Percentiles rank a stretch among this genome's conserved stretches.
phyloP scores from a whole-genome alignment of 2,113 vertebrate species.

The Synodontis membranacea region DNA sequence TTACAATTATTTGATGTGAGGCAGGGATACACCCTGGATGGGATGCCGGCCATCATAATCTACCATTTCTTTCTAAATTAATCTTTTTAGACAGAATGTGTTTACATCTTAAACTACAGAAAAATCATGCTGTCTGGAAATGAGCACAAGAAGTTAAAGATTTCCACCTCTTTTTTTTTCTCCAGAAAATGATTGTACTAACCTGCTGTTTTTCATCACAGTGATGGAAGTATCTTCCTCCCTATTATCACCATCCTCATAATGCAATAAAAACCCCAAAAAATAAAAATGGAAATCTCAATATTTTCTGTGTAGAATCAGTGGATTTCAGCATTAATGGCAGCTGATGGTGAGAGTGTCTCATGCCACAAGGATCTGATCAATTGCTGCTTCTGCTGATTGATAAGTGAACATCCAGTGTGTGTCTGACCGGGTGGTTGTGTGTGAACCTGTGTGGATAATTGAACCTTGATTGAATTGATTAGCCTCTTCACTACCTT shows the following conservation, averaged over 20 bases:
- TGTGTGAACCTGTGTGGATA: slow-evolving; percentile 12
- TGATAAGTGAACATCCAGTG: slow-evolving; percentile 22
- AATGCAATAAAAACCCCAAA: no score
- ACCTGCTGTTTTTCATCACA: not conserved
- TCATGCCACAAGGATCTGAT: slow-evolving; percentile 1
- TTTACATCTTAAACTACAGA: not conserved
- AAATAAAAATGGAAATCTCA: not conserved
- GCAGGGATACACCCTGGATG: not conserved
- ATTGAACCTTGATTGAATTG: slow-evolving; percentile 34
- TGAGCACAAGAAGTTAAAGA: not conserved
- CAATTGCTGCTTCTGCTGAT: slow-evolving; percentile 18
- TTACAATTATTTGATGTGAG: no score
- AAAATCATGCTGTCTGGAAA: not conserved
- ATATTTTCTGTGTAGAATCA: slow-evolving; percentile 7
- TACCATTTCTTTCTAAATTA: not conserved
- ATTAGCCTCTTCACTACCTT: slow-evolving; percentile 31
- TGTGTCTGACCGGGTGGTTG: not conserved
- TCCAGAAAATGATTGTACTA: not conserved
- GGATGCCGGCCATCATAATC: not conserved
- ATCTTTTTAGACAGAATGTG: not conserved
- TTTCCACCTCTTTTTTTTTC: not conserved
- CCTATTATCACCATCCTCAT: not conserved
- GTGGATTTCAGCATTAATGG: slow-evolving; percentile 16
- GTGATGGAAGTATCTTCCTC: not conserved
- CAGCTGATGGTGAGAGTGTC: not conserved